Evolutionary conservation across 2,797 vertebrate species (phyloP), one percentile per base, ranked within the genome.

Genomic region (Huso huso): DNA sequence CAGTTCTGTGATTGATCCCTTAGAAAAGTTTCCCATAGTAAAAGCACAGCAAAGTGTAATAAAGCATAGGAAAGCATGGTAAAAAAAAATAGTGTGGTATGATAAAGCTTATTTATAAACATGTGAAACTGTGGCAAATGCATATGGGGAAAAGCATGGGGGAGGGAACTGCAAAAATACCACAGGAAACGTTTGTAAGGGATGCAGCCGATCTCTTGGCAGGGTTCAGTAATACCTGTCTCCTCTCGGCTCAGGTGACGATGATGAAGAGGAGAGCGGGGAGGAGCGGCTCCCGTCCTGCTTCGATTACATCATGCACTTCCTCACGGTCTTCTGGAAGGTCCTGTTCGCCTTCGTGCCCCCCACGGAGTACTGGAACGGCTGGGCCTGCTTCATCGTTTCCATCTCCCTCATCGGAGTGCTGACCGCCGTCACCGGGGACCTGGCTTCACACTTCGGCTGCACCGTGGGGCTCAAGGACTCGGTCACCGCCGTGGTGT

Each of bases 241-340:
- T 13, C 6, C 8, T 49, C 55, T n/a, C 10, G 6, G n/a, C 52
- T 70, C 73, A 93, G 92, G 92, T 65, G 90, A 93, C 2, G 92
- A 93, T 13, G 90, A 93, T 12, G 92, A 93, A 15, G 92, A 93
- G 59, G 92, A 93, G 69, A 91, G 89, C 0, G 89, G 90, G 2
- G 92, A 93, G 74, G 92, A 93, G 79, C 88, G 90, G 5, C 88
- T 93, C 67, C 92, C 91, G 0, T 93, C 91, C 70, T 93, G 92
- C 81, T 93, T 92, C 23, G 92, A 93, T 79, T 93, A 93, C 84
- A 93, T 93, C 86, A 93, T 93, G 92, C 92, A 93, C 80, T 93
- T 93, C 85, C 90, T 93, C 72, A 93, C 91, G 0, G 92, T 93
- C 64, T 93, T 93, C 88, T 93, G 91, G 91, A 93, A 93, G 80